phyloP scores from a whole-genome alignment of 1,140 invertebrate genomes.

The Diachasma alloeum region DNA sequence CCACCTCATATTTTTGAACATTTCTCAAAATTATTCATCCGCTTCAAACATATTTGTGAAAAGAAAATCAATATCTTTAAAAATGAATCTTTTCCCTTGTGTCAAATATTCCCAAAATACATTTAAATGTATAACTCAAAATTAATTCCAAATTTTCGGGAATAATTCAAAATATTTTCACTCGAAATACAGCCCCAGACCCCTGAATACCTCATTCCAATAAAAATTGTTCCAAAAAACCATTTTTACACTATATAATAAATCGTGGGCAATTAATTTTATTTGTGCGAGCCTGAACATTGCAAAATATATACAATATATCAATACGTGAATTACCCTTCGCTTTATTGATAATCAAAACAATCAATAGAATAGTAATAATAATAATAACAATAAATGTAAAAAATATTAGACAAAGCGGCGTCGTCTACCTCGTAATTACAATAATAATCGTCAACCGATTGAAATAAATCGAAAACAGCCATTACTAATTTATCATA shows the following conservation, averaged over 20 bases:
- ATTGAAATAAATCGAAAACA: background rate
- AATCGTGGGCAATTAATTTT: slow-evolving; percentile 10
- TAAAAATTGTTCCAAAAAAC: background rate
- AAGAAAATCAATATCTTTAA: too few species aligned
- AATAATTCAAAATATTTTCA: too few species aligned
- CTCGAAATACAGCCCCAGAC: too few species aligned
- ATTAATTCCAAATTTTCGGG: too few species aligned
- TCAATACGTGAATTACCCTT: background rate
- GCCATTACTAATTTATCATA: background rate
- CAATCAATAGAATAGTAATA: slow-evolving; percentile 17
- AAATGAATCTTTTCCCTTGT: too few species aligned
- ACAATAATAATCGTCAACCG: too few species aligned
- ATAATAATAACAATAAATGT: slow-evolving; percentile 19
- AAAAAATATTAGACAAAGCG: slow-evolving; percentile 17
- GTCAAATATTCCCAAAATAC: too few species aligned
- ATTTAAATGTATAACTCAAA: too few species aligned
- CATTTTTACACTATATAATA: background rate
- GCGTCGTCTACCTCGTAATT: background rate
- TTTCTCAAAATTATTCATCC: too few species aligned
- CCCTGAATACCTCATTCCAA: too few species aligned
- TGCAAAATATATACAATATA: slow-evolving; percentile 11
- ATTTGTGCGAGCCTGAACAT: slow-evolving; percentile 8
- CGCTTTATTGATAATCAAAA: slow-evolving; percentile 2
- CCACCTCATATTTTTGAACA: too few species aligned
- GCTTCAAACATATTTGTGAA: too few species aligned